Conservation (phyloP, 2,888 invertebrate species). For the Conomelus anceps region DNA sequence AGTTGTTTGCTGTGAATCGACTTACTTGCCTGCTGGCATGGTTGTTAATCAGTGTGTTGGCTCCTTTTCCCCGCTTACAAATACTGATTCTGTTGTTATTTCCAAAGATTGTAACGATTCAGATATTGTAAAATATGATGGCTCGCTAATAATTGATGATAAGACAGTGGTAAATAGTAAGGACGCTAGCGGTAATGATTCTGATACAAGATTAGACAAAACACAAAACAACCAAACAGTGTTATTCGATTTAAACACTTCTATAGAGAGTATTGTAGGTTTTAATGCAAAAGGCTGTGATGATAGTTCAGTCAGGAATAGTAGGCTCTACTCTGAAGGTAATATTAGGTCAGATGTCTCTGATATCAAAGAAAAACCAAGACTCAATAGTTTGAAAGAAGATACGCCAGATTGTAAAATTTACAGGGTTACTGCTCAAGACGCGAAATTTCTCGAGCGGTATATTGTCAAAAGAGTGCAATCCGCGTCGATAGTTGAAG, state of each 20-base stretch:
- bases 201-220: background rate
- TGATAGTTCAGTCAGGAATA: constrained; percentile 17
- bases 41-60: constrained; percentile 36
- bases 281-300: constrained; percentile 17
- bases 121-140: background rate
- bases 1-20: constrained; percentile 51
- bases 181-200: background rate
- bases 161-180: background rate
- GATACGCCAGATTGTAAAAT: background rate
- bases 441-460: constrained; percentile 25
- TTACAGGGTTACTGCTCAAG: background rate
- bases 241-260: background rate
- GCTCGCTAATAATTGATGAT: background rate
- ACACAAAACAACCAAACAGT: background rate
- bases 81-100: constrained; percentile 37
- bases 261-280: constrained; percentile 4
- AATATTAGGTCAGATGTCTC: constrained; percentile 17
- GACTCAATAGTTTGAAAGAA: background rate
- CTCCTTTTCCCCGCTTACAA: constrained; percentile 39
- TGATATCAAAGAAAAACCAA: background rate
- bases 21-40: constrained; percentile 37
- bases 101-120: constrained; percentile 13
- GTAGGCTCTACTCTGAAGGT: constrained; percentile 20
- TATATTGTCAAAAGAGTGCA: constrained; percentile 34
- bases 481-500: constrained; percentile 35